Base-by-base conservation (phyloP, 2,888 invertebrate species). In the Dyspetes luteomarginatus region DNA sequence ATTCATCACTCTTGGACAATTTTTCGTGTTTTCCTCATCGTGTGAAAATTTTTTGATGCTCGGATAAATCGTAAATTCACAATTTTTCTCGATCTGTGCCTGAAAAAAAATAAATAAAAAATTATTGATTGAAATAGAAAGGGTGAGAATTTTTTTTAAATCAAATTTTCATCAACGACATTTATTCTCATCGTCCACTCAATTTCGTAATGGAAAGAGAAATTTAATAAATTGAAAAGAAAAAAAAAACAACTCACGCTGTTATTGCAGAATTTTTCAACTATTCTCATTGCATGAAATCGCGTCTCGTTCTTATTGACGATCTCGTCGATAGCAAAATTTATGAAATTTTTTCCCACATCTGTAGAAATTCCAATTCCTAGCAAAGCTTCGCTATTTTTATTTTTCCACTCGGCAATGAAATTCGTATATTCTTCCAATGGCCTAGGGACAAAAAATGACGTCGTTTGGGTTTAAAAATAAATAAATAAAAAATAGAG, bases 371-470 rank as follows among this genome's bases (percentile, higher is more conserved):
- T 17, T 2, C 43, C 60, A n/a, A 76, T 41, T 17, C 60, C 68
- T 41, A 76, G 24, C 1, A 68, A 12, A 9, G 68, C 28, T 3
- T 36, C 15, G 43, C 48, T 4, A 26, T 19, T 4, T 24, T 26
- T n/a, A 17, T 64, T 45, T 68, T 43, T 7, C 28, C 4, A 9
- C 15, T 68, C 7, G 19, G 19, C 73, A 52, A 48, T 19, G 52
- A 75, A 68, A 19, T 68, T 75, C 9, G 60, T 50, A 19, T 52
- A 68, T 19, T 62, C 28, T 28, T 67, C 67, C 36, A 75, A 2
- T 17, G 50, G 26, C 22, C 75, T 75, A 36, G 36, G 2, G 36
- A 12, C 9, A 2, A 36, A 9, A 36, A 36, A 4, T 12, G 12
- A 45, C 15, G 2, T n/a, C 17, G n/a, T 45, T 0, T 4, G 12